A percentile compares a stretch with the other conserved stretches of the same genome.
phyloP scores from a whole-genome alignment of 2,797 vertebrate genomes.

The Muscicapa comitata region DNA sequence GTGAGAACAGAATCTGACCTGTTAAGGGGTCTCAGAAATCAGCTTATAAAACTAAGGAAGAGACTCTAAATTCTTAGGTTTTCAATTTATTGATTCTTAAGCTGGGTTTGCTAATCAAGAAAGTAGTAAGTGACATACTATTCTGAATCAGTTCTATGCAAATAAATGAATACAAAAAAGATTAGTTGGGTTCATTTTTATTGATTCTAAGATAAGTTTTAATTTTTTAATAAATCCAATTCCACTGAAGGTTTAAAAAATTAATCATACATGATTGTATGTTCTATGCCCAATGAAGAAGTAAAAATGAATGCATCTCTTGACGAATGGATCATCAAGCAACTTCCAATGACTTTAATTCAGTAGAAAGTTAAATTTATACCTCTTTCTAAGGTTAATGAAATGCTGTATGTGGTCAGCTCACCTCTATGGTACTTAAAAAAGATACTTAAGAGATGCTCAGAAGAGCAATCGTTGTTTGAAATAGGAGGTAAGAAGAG shows the following conservation, averaged over 20 bases:
- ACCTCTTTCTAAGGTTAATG: not conserved
- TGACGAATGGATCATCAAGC: not conserved
- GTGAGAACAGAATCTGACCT: not conserved
- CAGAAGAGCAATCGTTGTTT: not conserved
- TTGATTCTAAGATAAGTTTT: not conserved
- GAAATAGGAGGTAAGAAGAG: not conserved
- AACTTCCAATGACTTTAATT: not conserved
- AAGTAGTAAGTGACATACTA: not conserved
- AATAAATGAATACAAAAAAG: not conserved
- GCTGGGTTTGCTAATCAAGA: not conserved
- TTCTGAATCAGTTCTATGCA: not conserved
- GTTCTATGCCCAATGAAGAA: not conserved
- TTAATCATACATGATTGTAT: not conserved
- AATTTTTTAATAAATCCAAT: not conserved
- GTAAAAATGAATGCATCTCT: not conserved
- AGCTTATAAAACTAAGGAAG: not conserved
- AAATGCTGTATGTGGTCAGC: not conserved
- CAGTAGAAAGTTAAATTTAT: not conserved
- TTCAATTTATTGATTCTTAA: not conserved
- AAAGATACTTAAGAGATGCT: not conserved
- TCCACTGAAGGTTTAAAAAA: not conserved
- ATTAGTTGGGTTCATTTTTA: not conserved
- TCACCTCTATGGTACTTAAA: not conserved
- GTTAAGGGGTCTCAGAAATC: not conserved
- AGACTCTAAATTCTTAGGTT: not conserved